These are phyloP conservation scores for Pogona vitticeps DNA, from an alignment of 2,113 vertebrate species.

Conservation along the genomic window DNA sequence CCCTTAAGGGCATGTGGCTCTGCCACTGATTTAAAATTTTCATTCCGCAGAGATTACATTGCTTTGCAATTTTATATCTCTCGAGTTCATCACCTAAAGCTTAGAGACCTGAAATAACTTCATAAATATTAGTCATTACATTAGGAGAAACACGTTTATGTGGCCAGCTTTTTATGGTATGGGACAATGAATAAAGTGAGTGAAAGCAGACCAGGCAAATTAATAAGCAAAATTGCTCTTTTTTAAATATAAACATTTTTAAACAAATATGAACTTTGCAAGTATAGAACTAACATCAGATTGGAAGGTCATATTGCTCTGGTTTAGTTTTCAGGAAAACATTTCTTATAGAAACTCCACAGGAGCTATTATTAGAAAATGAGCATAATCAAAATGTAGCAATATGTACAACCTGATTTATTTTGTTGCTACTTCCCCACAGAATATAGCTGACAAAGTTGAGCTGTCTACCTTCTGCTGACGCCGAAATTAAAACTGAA, in stretches of 20 bases:
- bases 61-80: constrained; percentile 47
- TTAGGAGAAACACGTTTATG: not conserved
- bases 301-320: not conserved
- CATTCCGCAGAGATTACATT: constrained; percentile 40
- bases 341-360: not conserved
- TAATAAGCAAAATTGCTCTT: constrained; percentile 17
- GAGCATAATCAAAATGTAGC: not conserved
- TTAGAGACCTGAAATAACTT: constrained; percentile 50
- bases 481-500: too few species aligned
- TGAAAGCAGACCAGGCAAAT: constrained; percentile 18
- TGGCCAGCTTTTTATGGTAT: constrained; percentile 14
- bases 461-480: not conserved
- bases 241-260: not conserved
- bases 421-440: not conserved
- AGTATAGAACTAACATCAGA: not conserved
- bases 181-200: constrained; percentile 42
- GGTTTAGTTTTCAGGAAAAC: not conserved
- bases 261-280: not conserved
- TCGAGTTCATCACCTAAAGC: constrained; percentile 39
- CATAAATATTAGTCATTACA: constrained; percentile 48
- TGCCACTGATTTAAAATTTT: constrained; percentile 39
- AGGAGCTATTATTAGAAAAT: not conserved
- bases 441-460: not conserved
- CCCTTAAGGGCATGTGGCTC: constrained; percentile 50
- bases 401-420: not conserved